These are phyloP conservation scores for Trilocha varians DNA, from an alignment of 2,888 invertebrate species.

Conservation along the genomic window DNA sequence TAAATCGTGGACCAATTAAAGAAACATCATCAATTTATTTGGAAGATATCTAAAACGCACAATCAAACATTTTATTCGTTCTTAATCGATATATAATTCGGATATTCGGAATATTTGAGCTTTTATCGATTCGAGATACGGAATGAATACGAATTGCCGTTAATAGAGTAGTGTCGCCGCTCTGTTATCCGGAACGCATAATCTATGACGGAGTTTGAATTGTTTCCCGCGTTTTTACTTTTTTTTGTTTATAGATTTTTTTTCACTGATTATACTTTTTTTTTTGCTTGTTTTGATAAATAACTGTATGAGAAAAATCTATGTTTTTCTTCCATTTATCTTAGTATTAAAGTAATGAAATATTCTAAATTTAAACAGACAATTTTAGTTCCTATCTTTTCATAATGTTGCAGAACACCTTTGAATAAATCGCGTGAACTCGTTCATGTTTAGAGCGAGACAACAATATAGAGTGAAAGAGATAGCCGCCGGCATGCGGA, in stretches of 20 bases:
- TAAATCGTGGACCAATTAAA: constrained; percentile 9
- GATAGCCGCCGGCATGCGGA: constrained; percentile 60
- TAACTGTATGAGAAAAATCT: too few species aligned
- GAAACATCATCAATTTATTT: not conserved
- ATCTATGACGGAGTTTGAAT: not conserved
- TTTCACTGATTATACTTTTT: too few species aligned
- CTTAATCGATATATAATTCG: constrained; percentile 13
- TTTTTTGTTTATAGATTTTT: too few species aligned
- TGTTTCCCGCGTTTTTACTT: too few species aligned
- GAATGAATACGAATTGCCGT: constrained; percentile 21
- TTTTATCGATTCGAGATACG: constrained; percentile 17
- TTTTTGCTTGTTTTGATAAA: too few species aligned
- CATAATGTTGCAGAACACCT: too few species aligned
- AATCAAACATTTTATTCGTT: constrained; percentile 8
- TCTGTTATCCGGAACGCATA: constrained; percentile 2
- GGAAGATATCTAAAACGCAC: constrained; percentile 3
- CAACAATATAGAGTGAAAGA: constrained; percentile 31
- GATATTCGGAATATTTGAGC: constrained; percentile 14
- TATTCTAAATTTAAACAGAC: too few species aligned
- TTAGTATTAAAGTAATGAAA: too few species aligned
- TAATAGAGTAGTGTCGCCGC: constrained; percentile 9
- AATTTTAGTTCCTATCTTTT: too few species aligned
- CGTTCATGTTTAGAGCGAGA: constrained; percentile 39
- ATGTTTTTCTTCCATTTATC: too few species aligned
- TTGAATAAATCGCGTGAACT: too few species aligned